These are phyloP conservation scores for Oreotrochilus melanogaster DNA, from an alignment of 2,113 vertebrate genomes.

Conservation along the genomic window DNA sequence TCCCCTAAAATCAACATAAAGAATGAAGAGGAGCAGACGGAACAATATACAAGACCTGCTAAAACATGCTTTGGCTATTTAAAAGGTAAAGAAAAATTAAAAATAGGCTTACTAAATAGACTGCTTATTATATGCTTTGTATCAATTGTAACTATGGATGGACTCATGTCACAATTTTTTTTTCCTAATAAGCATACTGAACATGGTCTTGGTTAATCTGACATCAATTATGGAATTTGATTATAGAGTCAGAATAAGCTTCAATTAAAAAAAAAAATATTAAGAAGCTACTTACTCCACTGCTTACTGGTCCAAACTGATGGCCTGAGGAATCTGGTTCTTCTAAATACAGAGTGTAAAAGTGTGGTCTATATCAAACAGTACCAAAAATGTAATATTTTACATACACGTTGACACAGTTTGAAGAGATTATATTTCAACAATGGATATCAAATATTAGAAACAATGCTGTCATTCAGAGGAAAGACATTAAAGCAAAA, in stretches of 20 bases:
- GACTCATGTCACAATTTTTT: not conserved
- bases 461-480: not conserved
- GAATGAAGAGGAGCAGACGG: not conserved
- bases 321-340: conserved; percentile 94
- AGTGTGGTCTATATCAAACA: conserved; percentile 94
- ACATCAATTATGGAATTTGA: not conserved
- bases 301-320: conserved; percentile 86
- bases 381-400: conserved; percentile 86
- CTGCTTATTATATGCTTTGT: not conserved
- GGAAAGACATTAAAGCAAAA: not conserved
- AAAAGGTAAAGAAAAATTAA: not conserved
- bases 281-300: conserved; percentile 79
- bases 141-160: not conserved
- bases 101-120: not conserved
- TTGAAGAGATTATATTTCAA: conserved; percentile 73
- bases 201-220: not conserved
- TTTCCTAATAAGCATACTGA: not conserved
- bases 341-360: conserved; percentile 97
- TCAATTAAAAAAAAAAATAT: not conserved
- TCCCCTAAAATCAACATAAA: not conserved
- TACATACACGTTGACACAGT: conserved; percentile 77
- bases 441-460: conserved; percentile 42
- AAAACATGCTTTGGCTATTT: not conserved
- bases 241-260: not conserved
- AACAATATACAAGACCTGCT: not conserved